phyloP scores from a whole-genome alignment of 2,888 invertebrate genomes.

The Nomada hirtipes region DNA sequence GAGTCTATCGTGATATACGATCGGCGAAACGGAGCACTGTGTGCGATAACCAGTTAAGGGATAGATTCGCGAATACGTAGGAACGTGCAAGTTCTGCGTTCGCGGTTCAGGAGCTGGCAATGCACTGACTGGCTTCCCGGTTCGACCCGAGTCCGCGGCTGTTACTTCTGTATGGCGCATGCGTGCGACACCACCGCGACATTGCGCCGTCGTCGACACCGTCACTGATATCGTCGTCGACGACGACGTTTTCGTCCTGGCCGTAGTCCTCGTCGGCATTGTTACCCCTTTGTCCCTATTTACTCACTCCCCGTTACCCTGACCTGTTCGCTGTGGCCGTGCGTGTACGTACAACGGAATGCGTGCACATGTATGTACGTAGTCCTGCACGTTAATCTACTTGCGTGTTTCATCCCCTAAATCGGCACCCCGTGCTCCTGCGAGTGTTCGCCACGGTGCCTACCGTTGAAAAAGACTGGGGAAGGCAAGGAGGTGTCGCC shows the following conservation, averaged over 20 bases:
- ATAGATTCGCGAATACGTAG: neutral
- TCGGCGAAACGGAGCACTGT: neutral
- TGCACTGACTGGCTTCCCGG: conserved; percentile 81
- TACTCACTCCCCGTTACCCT: conserved; percentile 8
- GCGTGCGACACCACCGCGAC: conserved; percentile 75
- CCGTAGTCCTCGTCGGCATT: conserved; percentile 61
- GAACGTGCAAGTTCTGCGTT: conserved; percentile 66
- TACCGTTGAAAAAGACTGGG: conserved; percentile 5
- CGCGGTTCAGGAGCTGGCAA: conserved; percentile 81
- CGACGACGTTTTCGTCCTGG: conserved; percentile 45
- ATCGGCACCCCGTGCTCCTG: conserved; percentile 47
- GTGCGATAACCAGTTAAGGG: conserved; percentile 1
- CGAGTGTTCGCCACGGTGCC: conserved; percentile 22
- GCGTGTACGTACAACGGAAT: conserved; percentile 39
- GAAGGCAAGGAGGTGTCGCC: conserved; percentile 35
- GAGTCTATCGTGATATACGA: conserved; percentile 3
- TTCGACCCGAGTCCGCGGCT: conserved; percentile 82
- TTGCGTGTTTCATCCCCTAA: conserved; percentile 81
- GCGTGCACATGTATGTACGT: conserved; percentile 5
- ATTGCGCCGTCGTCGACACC: conserved; percentile 71
- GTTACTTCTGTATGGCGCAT: conserved; percentile 78
- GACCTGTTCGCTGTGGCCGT: conserved; percentile 48
- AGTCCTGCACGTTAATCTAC: conserved; percentile 30
- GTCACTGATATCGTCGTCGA: conserved; percentile 50
- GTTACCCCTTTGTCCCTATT: conserved; percentile 43